A percentile compares a stretch with the other conserved stretches of the same genome.
Evolutionary conservation across 2,888 invertebrate genomes (phyloP).

Genomic region (Rugalucina vietnamica): DNA sequence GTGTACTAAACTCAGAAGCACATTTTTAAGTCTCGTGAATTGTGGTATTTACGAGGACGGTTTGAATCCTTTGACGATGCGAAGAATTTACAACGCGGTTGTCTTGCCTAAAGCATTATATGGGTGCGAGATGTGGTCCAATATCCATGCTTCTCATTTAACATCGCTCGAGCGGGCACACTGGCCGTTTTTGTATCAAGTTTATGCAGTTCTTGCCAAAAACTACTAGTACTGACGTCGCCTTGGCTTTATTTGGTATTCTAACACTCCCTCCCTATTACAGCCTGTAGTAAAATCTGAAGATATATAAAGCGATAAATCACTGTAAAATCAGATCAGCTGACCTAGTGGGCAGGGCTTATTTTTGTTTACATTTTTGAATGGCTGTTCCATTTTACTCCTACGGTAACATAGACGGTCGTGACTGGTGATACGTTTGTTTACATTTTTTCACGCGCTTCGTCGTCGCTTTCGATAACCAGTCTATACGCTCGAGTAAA

Average conservation of each 20-base stretch:
- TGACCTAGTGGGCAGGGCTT: no score
- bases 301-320: no score
- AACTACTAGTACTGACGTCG: background rate
- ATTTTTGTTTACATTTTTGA: no score
- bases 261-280: no score
- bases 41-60: background rate
- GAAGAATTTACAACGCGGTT: background rate
- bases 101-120: constrained; percentile 20
- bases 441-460: no score
- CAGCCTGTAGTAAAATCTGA: no score
- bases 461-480: no score
- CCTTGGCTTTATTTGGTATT: background rate
- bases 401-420: no score
- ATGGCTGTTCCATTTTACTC: no score
- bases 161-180: background rate
- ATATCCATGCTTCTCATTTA: background rate
- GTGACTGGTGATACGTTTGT: no score
- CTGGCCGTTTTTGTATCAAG: background rate
- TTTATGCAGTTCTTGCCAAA: background rate
- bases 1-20: background rate
- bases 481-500: no score
- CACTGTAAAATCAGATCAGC: no score
- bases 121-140: constrained; percentile 18
- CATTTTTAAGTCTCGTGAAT: background rate
- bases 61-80: background rate